phyloP scores from a whole-genome alignment of 2,888 invertebrate genomes.

The Ochropleura leucogaster region DNA sequence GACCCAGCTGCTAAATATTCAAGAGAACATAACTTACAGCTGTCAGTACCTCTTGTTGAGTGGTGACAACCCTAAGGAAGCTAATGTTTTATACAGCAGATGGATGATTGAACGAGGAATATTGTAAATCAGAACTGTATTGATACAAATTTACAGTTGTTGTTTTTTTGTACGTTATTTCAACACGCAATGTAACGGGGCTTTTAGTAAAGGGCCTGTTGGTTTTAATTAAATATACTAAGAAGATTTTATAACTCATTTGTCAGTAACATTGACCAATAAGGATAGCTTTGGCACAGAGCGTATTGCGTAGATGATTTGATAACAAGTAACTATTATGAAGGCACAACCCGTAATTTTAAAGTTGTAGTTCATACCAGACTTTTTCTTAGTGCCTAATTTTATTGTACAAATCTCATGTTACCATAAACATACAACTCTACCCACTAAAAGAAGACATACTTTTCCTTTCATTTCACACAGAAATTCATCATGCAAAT shows the following conservation, averaged over 20 bases:
- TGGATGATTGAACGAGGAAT: slow-evolving; percentile 70
- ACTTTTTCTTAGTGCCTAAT: background rate
- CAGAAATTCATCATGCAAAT: slow-evolving; percentile 55
- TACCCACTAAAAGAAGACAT: slow-evolving; percentile 20
- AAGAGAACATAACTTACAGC: slow-evolving; percentile 73
- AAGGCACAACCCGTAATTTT: background rate
- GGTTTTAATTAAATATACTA: background rate
- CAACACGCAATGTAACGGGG: slow-evolving; percentile 16
- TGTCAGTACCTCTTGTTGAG: slow-evolving; percentile 62
- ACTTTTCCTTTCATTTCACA: slow-evolving; percentile 56
- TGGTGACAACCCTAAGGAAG: slow-evolving; percentile 69
- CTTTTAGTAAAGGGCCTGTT: background rate
- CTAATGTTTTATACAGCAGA: slow-evolving; percentile 75
- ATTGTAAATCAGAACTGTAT: slow-evolving; percentile 55
- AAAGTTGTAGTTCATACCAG: no score
- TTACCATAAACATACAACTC: slow-evolving; percentile 5
- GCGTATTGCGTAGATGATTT: background rate
- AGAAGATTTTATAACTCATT: background rate
- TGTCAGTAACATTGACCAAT: background rate
- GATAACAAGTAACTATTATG: background rate
- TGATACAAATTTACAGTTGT: slow-evolving; percentile 19
- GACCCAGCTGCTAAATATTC: slow-evolving; percentile 77
- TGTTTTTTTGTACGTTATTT: slow-evolving; percentile 2
- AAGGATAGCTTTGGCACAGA: background rate
- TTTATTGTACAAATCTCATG: slow-evolving; percentile 5